phyloP scores from a whole-genome alignment of 2,113 vertebrate species.

The Elaphurus davidianus region DNA sequence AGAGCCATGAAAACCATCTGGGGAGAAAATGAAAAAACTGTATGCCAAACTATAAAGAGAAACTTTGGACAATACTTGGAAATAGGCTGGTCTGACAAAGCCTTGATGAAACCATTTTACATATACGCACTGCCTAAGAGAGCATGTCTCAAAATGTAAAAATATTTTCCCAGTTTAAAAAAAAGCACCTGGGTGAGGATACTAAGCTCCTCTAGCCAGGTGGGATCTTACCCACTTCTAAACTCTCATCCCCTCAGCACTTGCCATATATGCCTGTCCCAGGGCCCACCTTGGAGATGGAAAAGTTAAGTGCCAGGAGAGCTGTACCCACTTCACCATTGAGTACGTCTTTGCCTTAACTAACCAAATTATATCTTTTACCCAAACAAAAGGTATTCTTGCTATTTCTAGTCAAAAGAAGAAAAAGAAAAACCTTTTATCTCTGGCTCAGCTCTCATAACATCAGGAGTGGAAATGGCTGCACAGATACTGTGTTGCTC shows the following conservation, averaged over 20 bases:
- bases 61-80: neutral
- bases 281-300: neutral
- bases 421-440: neutral
- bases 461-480: neutral
- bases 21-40: neutral
- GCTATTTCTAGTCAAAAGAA: neutral
- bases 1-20: neutral
- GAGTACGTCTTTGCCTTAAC: neutral
- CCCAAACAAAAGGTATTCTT: neutral
- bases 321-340: fast-evolving
- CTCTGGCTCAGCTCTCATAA: neutral
- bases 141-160: neutral
- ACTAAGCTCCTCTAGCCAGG: neutral
- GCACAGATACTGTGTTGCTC: neutral
- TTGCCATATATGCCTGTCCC: neutral
- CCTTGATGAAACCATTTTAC: neutral
- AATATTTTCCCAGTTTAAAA: neutral
- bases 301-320: neutral
- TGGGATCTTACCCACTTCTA: neutral
- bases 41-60: neutral
- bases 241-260: neutral
- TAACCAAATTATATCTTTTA: neutral
- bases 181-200: neutral
- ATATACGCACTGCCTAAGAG: neutral
- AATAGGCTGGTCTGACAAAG: neutral